Conservation (phyloP, 2,888 invertebrate species). For the Bugulina stolonifera region DNA sequence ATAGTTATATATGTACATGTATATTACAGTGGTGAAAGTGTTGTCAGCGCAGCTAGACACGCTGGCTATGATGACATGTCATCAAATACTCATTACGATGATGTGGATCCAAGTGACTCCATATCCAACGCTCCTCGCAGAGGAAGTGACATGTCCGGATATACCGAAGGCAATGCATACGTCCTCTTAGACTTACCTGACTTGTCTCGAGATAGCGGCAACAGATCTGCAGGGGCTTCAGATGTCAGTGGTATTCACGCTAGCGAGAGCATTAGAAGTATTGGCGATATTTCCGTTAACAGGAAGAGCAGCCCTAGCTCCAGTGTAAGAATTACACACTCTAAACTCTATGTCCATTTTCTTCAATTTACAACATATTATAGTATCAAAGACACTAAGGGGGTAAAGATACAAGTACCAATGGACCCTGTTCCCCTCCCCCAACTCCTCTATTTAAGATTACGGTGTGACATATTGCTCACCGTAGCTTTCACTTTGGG, state of each 20-base stretch:
- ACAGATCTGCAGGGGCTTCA: neutral
- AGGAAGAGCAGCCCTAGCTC: conserved; percentile 2
- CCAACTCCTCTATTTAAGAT: too few species aligned
- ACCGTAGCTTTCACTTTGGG: too few species aligned
- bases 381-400: too few species aligned
- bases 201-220: neutral
- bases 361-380: too few species aligned
- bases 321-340: too few species aligned
- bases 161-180: conserved; percentile 5
- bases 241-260: neutral
- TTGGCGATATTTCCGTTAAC: neutral
- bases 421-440: too few species aligned
- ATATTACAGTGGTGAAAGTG: neutral
- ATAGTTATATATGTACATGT: too few species aligned
- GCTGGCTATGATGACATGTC: too few species aligned
- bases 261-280: conserved; percentile 17
- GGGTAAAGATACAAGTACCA: too few species aligned
- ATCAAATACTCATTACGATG: neutral
- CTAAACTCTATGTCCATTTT: too few species aligned
- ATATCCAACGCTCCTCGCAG: conserved; percentile 25
- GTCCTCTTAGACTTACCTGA: neutral
- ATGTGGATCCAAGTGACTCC: conserved; percentile 11
- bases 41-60: too few species aligned
- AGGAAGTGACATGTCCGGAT: conserved; percentile 20
- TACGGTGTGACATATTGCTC: too few species aligned